Base-by-base conservation (phyloP, 2,113 vertebrate species). In the Aramus guarauna region DNA sequence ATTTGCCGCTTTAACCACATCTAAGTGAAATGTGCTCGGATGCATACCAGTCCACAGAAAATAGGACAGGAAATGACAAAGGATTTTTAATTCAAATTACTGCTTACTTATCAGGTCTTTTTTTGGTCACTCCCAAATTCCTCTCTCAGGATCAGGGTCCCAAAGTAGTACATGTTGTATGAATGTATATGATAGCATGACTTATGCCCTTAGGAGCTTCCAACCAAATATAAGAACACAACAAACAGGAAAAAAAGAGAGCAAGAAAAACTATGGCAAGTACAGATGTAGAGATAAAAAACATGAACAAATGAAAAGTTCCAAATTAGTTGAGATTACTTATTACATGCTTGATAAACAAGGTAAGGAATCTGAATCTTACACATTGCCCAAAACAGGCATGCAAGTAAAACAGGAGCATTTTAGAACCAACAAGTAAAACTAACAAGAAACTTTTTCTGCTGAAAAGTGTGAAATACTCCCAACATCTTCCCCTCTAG, bases 331-430 rank as follows among this genome's bases (percentile, higher is more conserved):
- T 79, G n/a, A 55, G 52, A 63, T 88, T 82, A 84, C 53, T 95
- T 93, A 74, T 93, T 90, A 92, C 2, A 15, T 87, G 90, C 55
- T 91, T 91, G 58, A 63, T 93, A 77, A 87, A 69, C 59, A 95
- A 86, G 77, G 73, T 80, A 77, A 94, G 66, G 53, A 68, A 56
- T 52, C 63, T 91, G 50, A 87, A 87, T 90, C 36, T 69, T 43
- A 12, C 36, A 34, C 45, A 77, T 64, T 90, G 36, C 43, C 63
- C 64, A 12, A 43, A 90, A 73, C 23, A 77, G 62, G 52, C 47
- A 63, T 83, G 71, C 29, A 89, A 94, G 89, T 89, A 26, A 36
- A 82, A 75, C 3, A 67, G 36, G n/a, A 83, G 6, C 13, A 32
- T 87, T 91, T 91, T 86, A 53, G 66, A 87, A 62, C 55, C n/a